A percentile compares a stretch with the other conserved stretches of the same genome.
Conservation (phyloP, 2,113 vertebrate genomes). For the Callithrix jacchus region DNA sequence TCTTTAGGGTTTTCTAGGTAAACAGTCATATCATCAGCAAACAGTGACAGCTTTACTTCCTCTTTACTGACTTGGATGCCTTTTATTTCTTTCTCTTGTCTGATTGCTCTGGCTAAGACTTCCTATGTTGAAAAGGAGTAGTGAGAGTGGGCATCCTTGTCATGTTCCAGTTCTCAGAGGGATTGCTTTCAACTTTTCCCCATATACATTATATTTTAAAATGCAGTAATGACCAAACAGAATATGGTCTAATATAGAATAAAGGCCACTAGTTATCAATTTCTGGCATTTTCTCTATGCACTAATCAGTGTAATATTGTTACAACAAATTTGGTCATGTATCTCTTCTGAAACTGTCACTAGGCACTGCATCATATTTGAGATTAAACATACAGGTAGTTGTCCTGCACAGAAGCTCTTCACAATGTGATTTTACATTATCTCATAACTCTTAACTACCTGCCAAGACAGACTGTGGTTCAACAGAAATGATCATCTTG, state of each 20-base stretch:
- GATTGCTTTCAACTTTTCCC: too few species aligned
- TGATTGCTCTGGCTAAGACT: too few species aligned
- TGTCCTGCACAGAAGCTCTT: not conserved
- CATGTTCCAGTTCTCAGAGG: too few species aligned
- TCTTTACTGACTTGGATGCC: too few species aligned
- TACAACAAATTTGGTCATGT: not conserved
- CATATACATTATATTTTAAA: not conserved
- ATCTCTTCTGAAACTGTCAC: not conserved
- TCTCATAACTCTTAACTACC: not conserved
- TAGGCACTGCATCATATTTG: not conserved
- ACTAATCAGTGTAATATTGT: not conserved
- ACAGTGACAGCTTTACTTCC: too few species aligned
- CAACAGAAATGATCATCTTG: not conserved
- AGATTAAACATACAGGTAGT: not conserved
- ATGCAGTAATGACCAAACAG: not conserved
- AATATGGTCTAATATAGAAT: not conserved
- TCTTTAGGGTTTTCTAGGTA: too few species aligned
- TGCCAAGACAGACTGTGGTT: not conserved
- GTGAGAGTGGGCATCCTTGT: too few species aligned
- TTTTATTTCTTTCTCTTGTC: too few species aligned
- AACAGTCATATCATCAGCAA: too few species aligned
- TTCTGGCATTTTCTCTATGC: not conserved
- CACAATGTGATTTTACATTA: not conserved
- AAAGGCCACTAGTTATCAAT: not conserved
- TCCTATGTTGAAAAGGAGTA: too few species aligned